Conservation (phyloP, 2,797 vertebrate species). For the Dallia pectoralis region DNA sequence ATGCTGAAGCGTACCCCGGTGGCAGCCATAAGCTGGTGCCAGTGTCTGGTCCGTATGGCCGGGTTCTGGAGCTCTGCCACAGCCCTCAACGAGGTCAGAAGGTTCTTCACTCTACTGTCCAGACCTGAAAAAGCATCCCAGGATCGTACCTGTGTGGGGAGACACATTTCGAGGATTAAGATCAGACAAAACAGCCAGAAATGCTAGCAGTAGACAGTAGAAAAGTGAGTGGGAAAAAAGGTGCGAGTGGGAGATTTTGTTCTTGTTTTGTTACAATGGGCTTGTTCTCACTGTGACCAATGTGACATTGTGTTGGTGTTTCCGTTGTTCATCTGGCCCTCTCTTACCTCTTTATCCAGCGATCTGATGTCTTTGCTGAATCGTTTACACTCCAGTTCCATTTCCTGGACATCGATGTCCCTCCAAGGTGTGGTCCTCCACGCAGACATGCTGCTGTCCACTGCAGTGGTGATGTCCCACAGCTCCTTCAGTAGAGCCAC, state of each 20-base stretch:
- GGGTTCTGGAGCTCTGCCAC: slow-evolving; percentile 91
- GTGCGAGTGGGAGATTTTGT: not conserved
- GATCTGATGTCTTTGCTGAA: slow-evolving; percentile 83
- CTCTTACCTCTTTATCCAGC: slow-evolving; percentile 86
- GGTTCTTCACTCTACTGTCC: slow-evolving; percentile 85
- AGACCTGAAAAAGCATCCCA: slow-evolving; percentile 89
- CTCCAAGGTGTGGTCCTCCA: slow-evolving; percentile 88
- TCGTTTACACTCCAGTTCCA: slow-evolving; percentile 87
- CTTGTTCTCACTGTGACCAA: not conserved
- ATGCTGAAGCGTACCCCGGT: slow-evolving; percentile 85
- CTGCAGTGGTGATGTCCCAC: slow-evolving; percentile 86
- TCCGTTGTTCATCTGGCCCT: not conserved
- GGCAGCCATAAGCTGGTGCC: slow-evolving; percentile 87
- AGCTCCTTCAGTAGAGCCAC: slow-evolving; percentile 86
- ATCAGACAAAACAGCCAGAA: not conserved
- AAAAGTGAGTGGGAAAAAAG: not conserved
- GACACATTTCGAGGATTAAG: not conserved
- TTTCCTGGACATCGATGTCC: slow-evolving; percentile 86
- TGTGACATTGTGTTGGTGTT: not conserved
- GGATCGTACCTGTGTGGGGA: slow-evolving; percentile 56
- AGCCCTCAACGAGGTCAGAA: slow-evolving; percentile 81
- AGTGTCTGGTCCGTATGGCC: slow-evolving; percentile 88
- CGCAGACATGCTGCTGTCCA: slow-evolving; percentile 78
- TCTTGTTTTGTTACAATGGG: not conserved
- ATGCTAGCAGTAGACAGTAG: not conserved